These are phyloP conservation scores for Myiothlypis coronata DNA, from an alignment of 2,797 vertebrate genomes.

Conservation along the genomic window DNA sequence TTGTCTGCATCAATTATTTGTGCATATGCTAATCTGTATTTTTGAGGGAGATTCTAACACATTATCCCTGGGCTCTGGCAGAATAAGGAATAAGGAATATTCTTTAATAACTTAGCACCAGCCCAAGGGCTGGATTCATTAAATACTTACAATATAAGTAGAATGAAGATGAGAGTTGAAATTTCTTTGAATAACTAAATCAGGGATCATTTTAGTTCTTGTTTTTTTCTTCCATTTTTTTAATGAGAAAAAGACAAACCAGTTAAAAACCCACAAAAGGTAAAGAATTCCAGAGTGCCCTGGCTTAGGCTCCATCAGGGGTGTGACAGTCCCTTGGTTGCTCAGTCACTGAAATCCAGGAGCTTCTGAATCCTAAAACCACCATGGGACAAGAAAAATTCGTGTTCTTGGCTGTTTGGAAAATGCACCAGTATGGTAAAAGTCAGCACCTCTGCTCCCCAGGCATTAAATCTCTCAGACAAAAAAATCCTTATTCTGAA, in stretches of 20 bases:
- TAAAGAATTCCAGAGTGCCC: not conserved
- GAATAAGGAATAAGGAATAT: not conserved
- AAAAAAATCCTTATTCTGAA: not conserved
- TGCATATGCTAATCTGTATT: not conserved
- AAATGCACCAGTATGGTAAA: not conserved
- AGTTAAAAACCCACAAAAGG: not conserved
- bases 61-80: not conserved
- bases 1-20: not conserved
- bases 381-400: not conserved
- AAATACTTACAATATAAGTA: not conserved
- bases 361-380: not conserved
- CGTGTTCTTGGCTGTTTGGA: not conserved
- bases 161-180: not conserved
- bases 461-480: not conserved
- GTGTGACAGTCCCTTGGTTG: not conserved
- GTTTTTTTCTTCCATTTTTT: not conserved
- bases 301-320: not conserved
- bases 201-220: not conserved
- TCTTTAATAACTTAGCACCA: not conserved
- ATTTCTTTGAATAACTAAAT: not conserved
- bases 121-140: not conserved
- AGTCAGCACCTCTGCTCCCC: not conserved
- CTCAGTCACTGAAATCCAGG: not conserved
- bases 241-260: not conserved
- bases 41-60: not conserved